Base-by-base conservation (phyloP, 1,140 invertebrate species). In the Drosophila serrata region DNA sequence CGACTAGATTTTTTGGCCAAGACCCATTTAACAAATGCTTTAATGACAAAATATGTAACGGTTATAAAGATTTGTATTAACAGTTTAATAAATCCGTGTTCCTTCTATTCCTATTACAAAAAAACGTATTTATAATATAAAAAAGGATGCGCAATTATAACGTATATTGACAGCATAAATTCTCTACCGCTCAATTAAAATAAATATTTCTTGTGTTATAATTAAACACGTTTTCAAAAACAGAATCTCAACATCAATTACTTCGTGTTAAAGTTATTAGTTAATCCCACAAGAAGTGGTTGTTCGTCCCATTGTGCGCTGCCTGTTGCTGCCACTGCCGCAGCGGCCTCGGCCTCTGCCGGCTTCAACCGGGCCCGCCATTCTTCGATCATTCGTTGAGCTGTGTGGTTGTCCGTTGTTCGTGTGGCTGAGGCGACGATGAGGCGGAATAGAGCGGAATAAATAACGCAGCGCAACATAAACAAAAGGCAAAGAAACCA, bases 331-430 rank as follows among this genome's bases (percentile, higher is more conserved):
- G 29, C 48, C 48, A 33, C 29, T 33, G 29, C 17, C 17, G 31
- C 31, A 7, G 63, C 67, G 35, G 63, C 48, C 46, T 22, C 63
- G 37, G 48, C 40, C 64, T 51, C 67, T 70, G 67, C 46, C 63
- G 59, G 22, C 63, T 35, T 61, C 48, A 57, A 69, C 33, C 29
- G 40, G 37, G 58, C 45, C 45, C 45, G 62, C 62, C 62, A 76
- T 67, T 90, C 81, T 70, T 81, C 77, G 81, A 90, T 90, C 86
- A 75, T 85, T 81, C 78, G 78, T 90, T 61, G 81, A 69, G 75
- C 81, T 78, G 85, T 90, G 78, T 59, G 82, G 85, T 90, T 84
- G 84, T 75, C 60, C 64, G 82, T 68, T 60, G 62, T 42, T 40
- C 74, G 69, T 43, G 37, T 35, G 58, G 55, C 65, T 22, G 22